These are phyloP conservation scores for Phrynosoma platyrhinos DNA, from an alignment of 2,113 vertebrate species.

Conservation along the genomic window DNA sequence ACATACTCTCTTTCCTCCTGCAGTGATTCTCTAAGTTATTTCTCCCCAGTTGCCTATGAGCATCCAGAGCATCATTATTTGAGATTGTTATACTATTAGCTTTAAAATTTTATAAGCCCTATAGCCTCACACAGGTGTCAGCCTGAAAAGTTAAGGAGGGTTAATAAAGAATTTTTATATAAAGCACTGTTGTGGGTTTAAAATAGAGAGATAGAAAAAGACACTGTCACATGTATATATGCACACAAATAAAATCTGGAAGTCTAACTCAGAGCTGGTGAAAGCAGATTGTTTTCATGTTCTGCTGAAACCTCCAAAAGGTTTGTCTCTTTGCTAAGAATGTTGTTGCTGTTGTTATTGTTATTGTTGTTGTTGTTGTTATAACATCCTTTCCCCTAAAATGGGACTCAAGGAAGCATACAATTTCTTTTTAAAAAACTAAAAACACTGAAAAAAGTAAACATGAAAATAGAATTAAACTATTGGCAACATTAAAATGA, in stretches of 20 bases:
- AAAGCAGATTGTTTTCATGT: constrained; percentile 67
- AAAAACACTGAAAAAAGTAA: no score
- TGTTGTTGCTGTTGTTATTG: no score
- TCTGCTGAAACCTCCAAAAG: constrained; percentile 51
- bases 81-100: constrained; percentile 72
- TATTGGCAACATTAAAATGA: no score
- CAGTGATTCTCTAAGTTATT: constrained; percentile 66
- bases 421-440: no score
- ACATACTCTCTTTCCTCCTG: constrained; percentile 44
- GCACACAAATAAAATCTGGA: constrained; percentile 58
- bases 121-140: constrained; percentile 71
- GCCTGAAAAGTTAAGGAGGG: constrained; percentile 71
- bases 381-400: no score
- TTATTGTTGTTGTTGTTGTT: no score
- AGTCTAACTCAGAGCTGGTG: constrained; percentile 52
- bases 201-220: constrained; percentile 24
- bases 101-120: constrained; percentile 77
- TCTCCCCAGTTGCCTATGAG: constrained; percentile 70
- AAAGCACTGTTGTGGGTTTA: constrained; percentile 56
- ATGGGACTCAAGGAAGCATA: no score
- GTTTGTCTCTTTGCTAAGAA: constrained; percentile 67
- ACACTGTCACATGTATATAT: constrained; percentile 65
- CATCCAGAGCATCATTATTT: constrained; percentile 73
- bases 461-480: no score
- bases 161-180: constrained; percentile 76